Conservation (phyloP, 2,888 invertebrate species). For the Trichogramma dendrolimi region DNA sequence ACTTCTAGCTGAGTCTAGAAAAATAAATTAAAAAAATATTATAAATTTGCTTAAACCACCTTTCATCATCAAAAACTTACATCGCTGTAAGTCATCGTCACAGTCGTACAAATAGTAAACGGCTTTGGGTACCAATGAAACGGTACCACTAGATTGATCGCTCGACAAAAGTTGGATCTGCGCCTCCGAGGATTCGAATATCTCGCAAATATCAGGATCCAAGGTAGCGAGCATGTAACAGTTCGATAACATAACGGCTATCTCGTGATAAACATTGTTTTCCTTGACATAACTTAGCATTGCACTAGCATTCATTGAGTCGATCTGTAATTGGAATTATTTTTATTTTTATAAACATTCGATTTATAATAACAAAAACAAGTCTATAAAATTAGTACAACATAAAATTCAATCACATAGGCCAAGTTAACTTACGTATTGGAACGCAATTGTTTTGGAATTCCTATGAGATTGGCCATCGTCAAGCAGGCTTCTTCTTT, state of each 20-base stretch:
- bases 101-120: slow-evolving; percentile 43
- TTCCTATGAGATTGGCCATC: slow-evolving; percentile 53
- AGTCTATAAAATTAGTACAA: neutral
- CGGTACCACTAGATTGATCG: slow-evolving; percentile 15
- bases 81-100: slow-evolving; percentile 38
- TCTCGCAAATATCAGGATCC: slow-evolving; percentile 35
- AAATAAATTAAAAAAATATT: neutral
- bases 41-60: neutral
- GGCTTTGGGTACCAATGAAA: slow-evolving; percentile 36
- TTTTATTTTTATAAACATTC: neutral
- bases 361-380: too few relatives aligned
- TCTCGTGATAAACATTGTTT: slow-evolving; percentile 43
- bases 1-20: slow-evolving; percentile 35
- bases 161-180: slow-evolving; percentile 24
- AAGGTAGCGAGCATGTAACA: slow-evolving; percentile 40
- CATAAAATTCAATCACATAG: neutral
- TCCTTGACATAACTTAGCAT: slow-evolving; percentile 43
- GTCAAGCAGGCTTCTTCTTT: slow-evolving; percentile 58
- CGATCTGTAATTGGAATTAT: slow-evolving; percentile 32
- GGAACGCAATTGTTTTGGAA: slow-evolving; percentile 37
- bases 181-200: slow-evolving; percentile 28
- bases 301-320: slow-evolving; percentile 40
- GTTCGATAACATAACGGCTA: slow-evolving; percentile 43
- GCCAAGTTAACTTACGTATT: slow-evolving; percentile 39
- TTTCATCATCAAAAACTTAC: slow-evolving; percentile 32